These are phyloP conservation scores for Etia nguti DNA, from an alignment of 2,113 vertebrate genomes.

Conservation along the genomic window DNA sequence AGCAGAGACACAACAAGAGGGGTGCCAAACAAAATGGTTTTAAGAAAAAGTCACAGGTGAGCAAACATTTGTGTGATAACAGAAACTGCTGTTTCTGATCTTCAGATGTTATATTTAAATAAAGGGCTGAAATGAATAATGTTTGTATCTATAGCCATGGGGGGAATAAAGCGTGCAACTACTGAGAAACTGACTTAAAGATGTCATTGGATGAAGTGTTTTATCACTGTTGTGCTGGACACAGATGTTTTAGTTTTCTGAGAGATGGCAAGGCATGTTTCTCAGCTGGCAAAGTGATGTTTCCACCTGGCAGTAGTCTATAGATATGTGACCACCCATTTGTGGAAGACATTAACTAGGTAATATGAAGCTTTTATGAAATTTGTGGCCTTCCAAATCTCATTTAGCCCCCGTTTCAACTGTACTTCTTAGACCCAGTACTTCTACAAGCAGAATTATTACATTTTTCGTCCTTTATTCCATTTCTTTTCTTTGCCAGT, in stretches of 20 bases:
- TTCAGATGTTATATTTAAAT: neutral
- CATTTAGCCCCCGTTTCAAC: rapidly evolving
- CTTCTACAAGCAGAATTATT: neutral
- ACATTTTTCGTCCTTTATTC: neutral
- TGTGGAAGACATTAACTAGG: neutral
- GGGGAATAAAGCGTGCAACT: neutral
- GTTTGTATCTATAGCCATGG: neutral
- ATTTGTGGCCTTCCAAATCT: neutral
- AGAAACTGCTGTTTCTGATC: neutral
- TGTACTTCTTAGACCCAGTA: neutral
- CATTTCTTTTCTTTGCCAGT: neutral
- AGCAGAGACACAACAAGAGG: neutral
- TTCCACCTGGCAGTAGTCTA: neutral
- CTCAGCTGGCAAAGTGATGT: neutral
- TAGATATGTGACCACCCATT: neutral
- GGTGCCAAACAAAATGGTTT: neutral
- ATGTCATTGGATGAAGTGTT: neutral
- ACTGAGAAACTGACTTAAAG: neutral
- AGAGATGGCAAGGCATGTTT: neutral
- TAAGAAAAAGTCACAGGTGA: neutral
- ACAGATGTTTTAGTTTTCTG: neutral
- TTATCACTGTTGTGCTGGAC: neutral
- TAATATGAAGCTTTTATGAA: neutral
- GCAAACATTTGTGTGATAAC: neutral
- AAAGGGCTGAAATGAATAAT: neutral